Evolutionary conservation across 2,888 invertebrate genomes (phyloP), one percentile per base, ranked within the genome.

Genomic region (Cepaea hortensis): DNA sequence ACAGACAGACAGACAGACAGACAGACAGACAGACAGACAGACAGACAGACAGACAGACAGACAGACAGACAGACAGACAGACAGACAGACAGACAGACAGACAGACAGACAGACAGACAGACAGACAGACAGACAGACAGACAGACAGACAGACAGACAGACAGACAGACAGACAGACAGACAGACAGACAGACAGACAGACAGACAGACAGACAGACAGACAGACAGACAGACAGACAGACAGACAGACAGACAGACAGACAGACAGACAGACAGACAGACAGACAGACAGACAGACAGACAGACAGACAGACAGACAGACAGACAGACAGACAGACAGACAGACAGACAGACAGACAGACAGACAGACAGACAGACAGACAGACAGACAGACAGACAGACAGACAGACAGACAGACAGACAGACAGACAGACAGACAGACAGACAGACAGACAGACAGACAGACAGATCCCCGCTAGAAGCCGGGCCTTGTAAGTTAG

Each of bases 371-470:
- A 62, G 62, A 62, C 62, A 62, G 62, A 62, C 62, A 62, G 62
- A 62, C 62, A 62, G 62, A 62, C 62, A 55, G 11, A 84, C n/a
- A 73, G 75, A 84, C 46, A 84, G n/a, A 84, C 48, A 84, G 84
- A 76, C 13, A 84, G 62, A 84, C 11, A 61, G 55, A 84, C 23
- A 84, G 76, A 76, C 35, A 62, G 76, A 76, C 61, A 61, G 84
- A 84, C 61, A 76, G 76, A 76, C 23, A 84, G 84, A 84, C 61
- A 84, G 84, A 84, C 7, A 76, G 76, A 84, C 23, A 84, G 84
- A 84, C 76, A 84, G 76, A 76, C 46, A 76, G 76, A 76, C 46
- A 76, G 76, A 76, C 23, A 76, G 76, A 76, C 46, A 76, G 76
- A 76, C 23, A 76, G 62, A 62, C 62, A 62, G 62, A 62, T n/a